Base-by-base conservation (phyloP, 2,888 invertebrate species). In the Balanococcus diminutus region DNA sequence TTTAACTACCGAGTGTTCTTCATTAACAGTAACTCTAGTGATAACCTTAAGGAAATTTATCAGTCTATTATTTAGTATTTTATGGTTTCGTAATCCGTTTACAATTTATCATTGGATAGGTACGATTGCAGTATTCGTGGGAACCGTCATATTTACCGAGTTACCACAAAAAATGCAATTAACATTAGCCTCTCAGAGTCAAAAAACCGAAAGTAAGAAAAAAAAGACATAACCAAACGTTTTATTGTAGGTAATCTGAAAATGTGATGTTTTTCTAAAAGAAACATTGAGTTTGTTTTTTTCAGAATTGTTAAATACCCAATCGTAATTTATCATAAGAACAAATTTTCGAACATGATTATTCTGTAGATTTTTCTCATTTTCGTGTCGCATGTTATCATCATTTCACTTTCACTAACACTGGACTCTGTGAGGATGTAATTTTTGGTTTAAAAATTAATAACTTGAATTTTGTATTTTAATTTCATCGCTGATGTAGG, bases 41-140 rank as follows among this genome's bases (percentile, higher is more conserved):
- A 95, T 99, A 39, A 99, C 99, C 0, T 90, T 99, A 86, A 92
- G 99, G 82, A 99, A 99, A 91, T 99, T 99, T 89, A 92, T 96
- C 42, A 98, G 98, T 0, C 91, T 99, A 51, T 90, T 99, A n/a
- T 95, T 99, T 89, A 99, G 98, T 0, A 98, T 99, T 88, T 88
- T 96, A 82, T 97, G 98, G 90, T 99, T 99, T 90, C 92, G 94
- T 88, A 99, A 99, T 91, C 95, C 96, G 0, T 99, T 99, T 89
- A 98, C 98, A 0, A 9, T 93, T 0, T 93, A 93, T 79, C 99
- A 99, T 90, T 98, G 98, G 96, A 89, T 96, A 56, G 98, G 98
- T 5, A 96, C 98, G 0, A 89, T 93, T 1, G 90, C 97, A 72
- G 98, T 99, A 0, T 99, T 99, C 90, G 90, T 94, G 1, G 99